Base-by-base conservation (phyloP, 2,113 vertebrate genomes). In the Clupea harengus region DNA sequence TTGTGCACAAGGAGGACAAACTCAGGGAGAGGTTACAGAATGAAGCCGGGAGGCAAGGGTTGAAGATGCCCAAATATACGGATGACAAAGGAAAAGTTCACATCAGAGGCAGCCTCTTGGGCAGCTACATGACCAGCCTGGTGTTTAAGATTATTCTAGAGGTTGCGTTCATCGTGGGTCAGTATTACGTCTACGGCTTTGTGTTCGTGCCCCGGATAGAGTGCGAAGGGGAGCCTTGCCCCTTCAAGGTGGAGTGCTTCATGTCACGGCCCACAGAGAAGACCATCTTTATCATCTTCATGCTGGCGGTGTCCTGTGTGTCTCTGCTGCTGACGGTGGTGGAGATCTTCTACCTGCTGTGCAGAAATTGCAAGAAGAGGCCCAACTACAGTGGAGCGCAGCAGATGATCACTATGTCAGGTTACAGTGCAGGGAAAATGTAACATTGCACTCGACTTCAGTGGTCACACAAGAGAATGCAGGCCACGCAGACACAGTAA, bases 251-350 rank as follows among this genome's bases (percentile, higher is more conserved):
- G 4, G 98, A 99, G 93, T 99, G 98, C 90, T 99, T 95, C 93
- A 98, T 99, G 95, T 99, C 98, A 0, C 94, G 98, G 32, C 98
- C 98, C 88, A 99, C 97, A 0, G 98, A 99, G 92, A 99, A 99
- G 93, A 98, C 97, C 86, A 95, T 99, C 90, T 99, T 99, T 94
- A 98, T 99, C 93, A 87, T 95, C 91, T 95, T 95, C 89, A 95
- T 95, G 95, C 91, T 95, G 32, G 92, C 72, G 0, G 80, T 94
- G 91, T 95, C 97, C 81, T 98, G 97, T n/a, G 78, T 98, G 32
- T 98, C 98, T 0, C 92, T 99, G 82, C 81, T 96, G 3, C 95
- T 99, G 90, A 99, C 99, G 45, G 93, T 99, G 89, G 92, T 94
- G 13, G 98, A 99, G 94, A 95, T 99, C 81, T 96, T 98, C 93